phyloP scores from a whole-genome alignment of 1,140 invertebrate species.

The Diprion similis region DNA sequence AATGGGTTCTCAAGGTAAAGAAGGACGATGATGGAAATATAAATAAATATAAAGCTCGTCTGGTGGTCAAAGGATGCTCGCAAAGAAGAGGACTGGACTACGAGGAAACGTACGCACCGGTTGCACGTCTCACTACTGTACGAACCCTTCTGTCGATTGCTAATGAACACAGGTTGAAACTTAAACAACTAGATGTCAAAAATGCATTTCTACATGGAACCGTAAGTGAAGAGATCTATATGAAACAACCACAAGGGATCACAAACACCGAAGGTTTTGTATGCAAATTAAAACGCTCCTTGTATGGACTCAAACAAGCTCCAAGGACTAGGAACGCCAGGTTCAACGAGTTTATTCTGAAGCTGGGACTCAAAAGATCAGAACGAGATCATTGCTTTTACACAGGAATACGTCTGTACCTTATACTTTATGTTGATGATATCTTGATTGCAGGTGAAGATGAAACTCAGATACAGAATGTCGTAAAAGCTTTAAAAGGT shows the following conservation, averaged over 20 bases:
- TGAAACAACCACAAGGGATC: constrained; percentile 43
- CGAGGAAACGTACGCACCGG: constrained; percentile 43
- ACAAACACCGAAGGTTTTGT: constrained; percentile 19
- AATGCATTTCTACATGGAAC: constrained; percentile 45
- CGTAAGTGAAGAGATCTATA: constrained; percentile 44
- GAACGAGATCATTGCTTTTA: constrained; percentile 33
- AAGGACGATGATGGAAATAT: constrained; percentile 25
- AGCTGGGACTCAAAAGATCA: constrained; percentile 26
- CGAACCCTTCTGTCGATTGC: constrained; percentile 31
- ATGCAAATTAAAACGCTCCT: constrained; percentile 34
- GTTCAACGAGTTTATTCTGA: constrained; percentile 24
- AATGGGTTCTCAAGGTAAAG: constrained; percentile 48
- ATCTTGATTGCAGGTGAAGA: not conserved
- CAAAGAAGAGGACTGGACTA: constrained; percentile 38
- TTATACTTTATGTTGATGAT: not conserved
- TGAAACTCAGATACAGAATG: not conserved
- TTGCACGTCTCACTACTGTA: constrained; percentile 38
- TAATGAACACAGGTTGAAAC: not conserved
- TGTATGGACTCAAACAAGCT: constrained; percentile 51
- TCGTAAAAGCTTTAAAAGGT: not conserved
- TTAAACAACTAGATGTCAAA: constrained; percentile 27
- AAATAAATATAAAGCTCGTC: constrained; percentile 37
- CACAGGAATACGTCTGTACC: not conserved
- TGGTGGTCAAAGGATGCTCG: constrained; percentile 38
- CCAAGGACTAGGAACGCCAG: constrained; percentile 42